A percentile compares a stretch with the other conserved stretches of the same genome.
These are phyloP conservation scores for Hypomecis atomaria DNA, from an alignment of 2,888 invertebrate species.

Conservation along the genomic window DNA sequence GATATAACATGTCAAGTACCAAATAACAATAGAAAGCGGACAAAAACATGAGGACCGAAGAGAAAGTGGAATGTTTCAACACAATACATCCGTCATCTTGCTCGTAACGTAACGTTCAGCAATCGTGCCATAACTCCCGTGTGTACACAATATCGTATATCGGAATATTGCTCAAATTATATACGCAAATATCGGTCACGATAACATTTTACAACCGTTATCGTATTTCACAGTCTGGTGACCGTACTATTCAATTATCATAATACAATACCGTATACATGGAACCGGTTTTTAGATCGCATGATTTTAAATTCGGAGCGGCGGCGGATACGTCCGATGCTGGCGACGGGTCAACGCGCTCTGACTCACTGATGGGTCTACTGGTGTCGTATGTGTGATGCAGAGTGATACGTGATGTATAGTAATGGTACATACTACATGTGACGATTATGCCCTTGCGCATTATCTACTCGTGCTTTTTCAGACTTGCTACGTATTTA, in stretches of 20 bases:
- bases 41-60: conserved; percentile 49
- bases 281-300: conserved; percentile 62
- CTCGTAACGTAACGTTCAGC: conserved; percentile 37
- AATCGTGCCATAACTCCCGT: conserved; percentile 23
- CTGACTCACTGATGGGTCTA: conserved; percentile 18
- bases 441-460: conserved; percentile 24
- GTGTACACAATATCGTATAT: conserved; percentile 25
- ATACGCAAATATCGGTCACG: conserved; percentile 43
- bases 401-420: conserved; percentile 26
- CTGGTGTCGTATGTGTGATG: conserved; percentile 33
- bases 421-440: background rate
- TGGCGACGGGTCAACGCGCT: conserved; percentile 72
- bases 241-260: conserved; percentile 55
- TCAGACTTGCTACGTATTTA: conserved; percentile 29
- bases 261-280: conserved; percentile 55
- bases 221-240: conserved; percentile 51
- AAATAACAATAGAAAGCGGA: conserved; percentile 43
- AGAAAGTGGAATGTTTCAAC: conserved; percentile 53
- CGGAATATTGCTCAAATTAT: conserved; percentile 16
- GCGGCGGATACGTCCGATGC: conserved; percentile 55
- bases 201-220: conserved; percentile 49
- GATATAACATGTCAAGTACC: conserved; percentile 1
- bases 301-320: conserved; percentile 22
- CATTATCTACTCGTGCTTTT: conserved; percentile 27
- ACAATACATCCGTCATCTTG: conserved; percentile 41